Evolutionary conservation across 2,113 vertebrate species (phyloP), one percentile per base, ranked within the genome.

Genomic region (Amphiprion percula): DNA sequence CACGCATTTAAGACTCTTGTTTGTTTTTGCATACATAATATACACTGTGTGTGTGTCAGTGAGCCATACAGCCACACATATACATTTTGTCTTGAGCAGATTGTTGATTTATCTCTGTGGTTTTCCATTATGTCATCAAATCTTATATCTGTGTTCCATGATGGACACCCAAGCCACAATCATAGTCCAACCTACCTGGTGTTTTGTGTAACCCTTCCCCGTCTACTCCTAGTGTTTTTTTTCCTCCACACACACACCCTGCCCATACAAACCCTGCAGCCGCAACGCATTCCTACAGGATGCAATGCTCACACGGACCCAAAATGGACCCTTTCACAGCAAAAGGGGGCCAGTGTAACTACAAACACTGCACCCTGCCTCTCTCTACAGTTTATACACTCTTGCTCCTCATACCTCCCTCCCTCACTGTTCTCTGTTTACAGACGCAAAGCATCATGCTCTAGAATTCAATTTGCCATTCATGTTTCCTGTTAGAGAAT

Each of bases 311-410:
- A 19, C 59, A 47, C 74, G 19, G 9, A 55, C 66, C 82, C 86
- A 88, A 90, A 91, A 91, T 87, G 83, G 80, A 77, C 76, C 71
- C 84, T 87, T 89, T 87, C 75, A 87, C 66, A 65, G 67, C 33
- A 24, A 60, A 62, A 52, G 5, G 44, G 70, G 59, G 69, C 63
- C 10, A 11, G 41, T 60, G 53, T 33, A 26, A 47, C 66, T 64
- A 19, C n/a, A 49, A 80, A 60, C 74, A 79, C 50, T 62, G 50
- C 54, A 5, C 33, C 54, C 28, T 53, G 7, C 16, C 17, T 53
- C 53, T 77, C 14, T 66, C 58, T 74, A 23, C 15, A 28, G 64
- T 73, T 21, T 17, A 10, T 50, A 41, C 58, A 4, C 53, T 61
- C 56, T 14, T 4, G 24, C 19, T 58, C n/a, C 21, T 54, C 56